Base-by-base conservation (phyloP, 2,113 vertebrate species). In the Axis porcinus region DNA sequence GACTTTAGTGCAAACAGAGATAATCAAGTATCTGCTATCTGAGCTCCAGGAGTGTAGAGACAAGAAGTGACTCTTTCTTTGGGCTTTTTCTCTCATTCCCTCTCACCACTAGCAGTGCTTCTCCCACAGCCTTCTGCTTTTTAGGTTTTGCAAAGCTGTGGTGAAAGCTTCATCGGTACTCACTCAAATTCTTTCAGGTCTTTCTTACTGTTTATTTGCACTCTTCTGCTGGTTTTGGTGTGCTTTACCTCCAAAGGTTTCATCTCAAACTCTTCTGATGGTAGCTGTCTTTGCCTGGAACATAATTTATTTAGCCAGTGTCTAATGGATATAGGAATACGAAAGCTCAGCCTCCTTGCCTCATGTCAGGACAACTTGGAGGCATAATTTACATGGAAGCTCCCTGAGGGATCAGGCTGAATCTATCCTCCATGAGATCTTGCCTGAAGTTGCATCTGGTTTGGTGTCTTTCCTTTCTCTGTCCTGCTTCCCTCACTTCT, bases 111-210 rank as follows among this genome's bases (percentile, higher is more conserved):
- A 86, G 9, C 52, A 36, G 33, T 57, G 74, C 55, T 28, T 70
- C 12, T 91, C 78, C 82, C 52, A 85, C 36, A 55, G 43, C 83
- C 52, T 94, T 94, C 96, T 96, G 81, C 89, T 95, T 92, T 94
- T 47, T 58, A 54, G 45, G n/a, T 70, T 92, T 94, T 95, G 82
- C 28, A 30, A 89, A 97, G 55, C 16, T 95, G 43, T 89, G 67
- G 47, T 70, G 40, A 95, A 36, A 92, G 30, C 67, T 79, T 90
- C 45, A 58, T 74, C 78, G 45, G 45, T 67, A 78, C 15, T 60
- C 23, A 47, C 30, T 78, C 40, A 92, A 36, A 57, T 83, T 57
- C 16, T 27, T 87, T 90, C 36, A 52, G 70, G 43, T 87, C 52
- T 67, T 82, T 92, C 50, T 83, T 90, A 52, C 5, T 86, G n/a